Evolutionary conservation across 2,797 vertebrate species (phyloP).

Genomic region (Lagorchestes hirsutus): DNA sequence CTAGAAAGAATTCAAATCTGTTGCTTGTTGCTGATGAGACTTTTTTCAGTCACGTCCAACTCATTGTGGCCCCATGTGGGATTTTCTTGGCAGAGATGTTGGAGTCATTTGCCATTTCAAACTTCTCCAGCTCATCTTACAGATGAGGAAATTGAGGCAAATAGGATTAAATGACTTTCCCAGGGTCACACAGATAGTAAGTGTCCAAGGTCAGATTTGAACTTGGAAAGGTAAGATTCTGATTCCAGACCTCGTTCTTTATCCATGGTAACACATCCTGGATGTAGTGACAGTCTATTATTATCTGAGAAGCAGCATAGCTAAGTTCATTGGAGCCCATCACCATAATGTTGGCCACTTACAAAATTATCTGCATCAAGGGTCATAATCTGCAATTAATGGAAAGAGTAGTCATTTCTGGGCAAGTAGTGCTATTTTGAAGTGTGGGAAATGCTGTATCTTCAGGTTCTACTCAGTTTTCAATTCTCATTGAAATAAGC

Average conservation of each 20-base stretch:
- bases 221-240: neutral
- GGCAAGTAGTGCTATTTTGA: neutral
- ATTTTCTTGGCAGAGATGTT: no score
- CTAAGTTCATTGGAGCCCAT: neutral
- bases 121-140: neutral
- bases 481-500: slow-evolving; percentile 26
- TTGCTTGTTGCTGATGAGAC: neutral
- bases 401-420: neutral
- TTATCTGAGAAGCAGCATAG: neutral
- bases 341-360: neutral
- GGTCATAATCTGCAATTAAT: neutral
- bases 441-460: neutral
- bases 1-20: neutral
- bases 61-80: neutral
- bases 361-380: neutral
- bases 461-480: slow-evolving; percentile 9
- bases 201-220: neutral
- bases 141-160: neutral
- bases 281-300: neutral
- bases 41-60: neutral
- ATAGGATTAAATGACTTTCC: neutral
- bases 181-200: neutral
- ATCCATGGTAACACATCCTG: neutral
- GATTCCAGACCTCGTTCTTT: neutral
- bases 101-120: neutral